Evolutionary conservation across 2,113 vertebrate species (phyloP), one percentile per base, ranked within the genome.

Genomic region (Sylvicapra grimmia): DNA sequence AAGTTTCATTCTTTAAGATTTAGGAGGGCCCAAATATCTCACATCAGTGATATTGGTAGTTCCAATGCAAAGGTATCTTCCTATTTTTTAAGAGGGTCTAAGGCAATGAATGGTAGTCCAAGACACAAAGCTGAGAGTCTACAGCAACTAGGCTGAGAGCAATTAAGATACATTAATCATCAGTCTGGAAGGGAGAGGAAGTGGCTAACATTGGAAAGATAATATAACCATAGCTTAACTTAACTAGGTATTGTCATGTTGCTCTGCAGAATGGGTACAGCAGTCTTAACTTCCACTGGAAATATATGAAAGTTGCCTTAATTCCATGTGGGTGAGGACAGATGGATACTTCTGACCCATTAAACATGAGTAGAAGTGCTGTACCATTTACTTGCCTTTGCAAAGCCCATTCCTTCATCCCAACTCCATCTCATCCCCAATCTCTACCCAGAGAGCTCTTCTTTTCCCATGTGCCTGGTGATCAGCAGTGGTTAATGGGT

Each of bases 401-500:
- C 11, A 77, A 91, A 89, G 12, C 2, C 21, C 19, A 86, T 19
- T 5, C 9, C 9, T 29, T 8, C 1, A 53, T 4, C 4, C 9
- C 14, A 88, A 16, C 5, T 27, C 6, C 9, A 23, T 21, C 0
- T 4, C 11, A 36, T 10, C 1, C 56, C 27, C 6, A 33, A 2
- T 86, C 16, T 94, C 36, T 65, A 15, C 23, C 3, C 11, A 79
- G 7, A 59, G 8, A 54, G 12, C 6, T 49, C 12, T 94, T 53
- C 9, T 94, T 92, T 93, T 16, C 58, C 23, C n/a, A 40, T 0
- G 10, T 7, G 4, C 15, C 29, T 31, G 33, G 18, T 29, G 33
- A 79, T 59, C 49, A 77, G 53, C 3, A 86, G 11, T 19, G 16
- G 36, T n/a, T 14, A 40, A 5, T 53, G 44, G 14, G 4, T 83